Conservation (phyloP, 1,140 invertebrate species). For the Adoxophyes honmai region DNA sequence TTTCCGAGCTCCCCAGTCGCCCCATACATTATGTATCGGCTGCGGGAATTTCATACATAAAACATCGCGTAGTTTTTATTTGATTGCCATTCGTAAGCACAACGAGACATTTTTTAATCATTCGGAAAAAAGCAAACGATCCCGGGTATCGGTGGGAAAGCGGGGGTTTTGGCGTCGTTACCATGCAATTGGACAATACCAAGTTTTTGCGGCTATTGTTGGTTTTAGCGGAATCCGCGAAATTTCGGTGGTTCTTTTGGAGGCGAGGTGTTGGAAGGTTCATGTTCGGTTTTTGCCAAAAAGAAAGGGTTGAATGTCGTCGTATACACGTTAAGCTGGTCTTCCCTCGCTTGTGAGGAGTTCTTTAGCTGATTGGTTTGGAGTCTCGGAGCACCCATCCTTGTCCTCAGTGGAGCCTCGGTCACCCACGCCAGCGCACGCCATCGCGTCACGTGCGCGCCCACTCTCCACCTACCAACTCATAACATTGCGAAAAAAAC, state of each 20-base stretch:
- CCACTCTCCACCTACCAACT: constrained; percentile 64
- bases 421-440: constrained; percentile 62
- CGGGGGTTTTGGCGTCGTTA: constrained; percentile 38
- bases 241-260: constrained; percentile 46
- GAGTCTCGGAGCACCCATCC: constrained; percentile 25
- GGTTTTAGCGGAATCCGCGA: constrained; percentile 41
- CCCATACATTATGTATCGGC: constrained; percentile 69
- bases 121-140: constrained; percentile 61
- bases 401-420: constrained; percentile 47
- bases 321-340: too few relatives aligned
- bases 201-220: constrained; percentile 43
- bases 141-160: constrained; percentile 67
- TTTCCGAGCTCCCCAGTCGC: constrained; percentile 47
- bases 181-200: constrained; percentile 48
- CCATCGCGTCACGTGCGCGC: constrained; percentile 66
- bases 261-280: constrained; percentile 29
- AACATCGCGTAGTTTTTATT: constrained; percentile 74
- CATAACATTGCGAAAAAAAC: constrained; percentile 71
- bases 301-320: too few relatives aligned
- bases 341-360: too few relatives aligned
- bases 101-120: constrained; percentile 54
- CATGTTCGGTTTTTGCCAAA: constrained; percentile 19
- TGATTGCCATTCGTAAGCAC: constrained; percentile 53
- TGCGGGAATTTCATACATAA: constrained; percentile 64
- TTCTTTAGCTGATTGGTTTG: too few relatives aligned